Base-by-base conservation (phyloP, 2,113 vertebrate genomes). In the Macheiramphus alcinus region DNA sequence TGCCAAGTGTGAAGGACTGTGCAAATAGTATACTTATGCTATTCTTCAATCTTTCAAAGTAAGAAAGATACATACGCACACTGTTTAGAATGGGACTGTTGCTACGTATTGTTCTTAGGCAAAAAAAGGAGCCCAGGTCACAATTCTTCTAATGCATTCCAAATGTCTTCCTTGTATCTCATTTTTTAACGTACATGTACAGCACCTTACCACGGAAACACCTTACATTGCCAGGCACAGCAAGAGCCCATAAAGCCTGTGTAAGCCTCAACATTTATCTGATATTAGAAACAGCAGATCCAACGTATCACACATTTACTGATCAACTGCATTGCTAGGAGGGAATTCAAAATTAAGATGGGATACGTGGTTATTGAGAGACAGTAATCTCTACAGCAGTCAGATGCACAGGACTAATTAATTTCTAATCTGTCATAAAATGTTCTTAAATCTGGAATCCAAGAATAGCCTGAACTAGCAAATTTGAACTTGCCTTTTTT, bases 331-430 rank as follows among this genome's bases (percentile, higher is more conserved):
- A 94, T 67, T 71, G 71, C 92, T 82, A 45, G 27, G 27, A 47
- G 9, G 18, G 40, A 71, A 65, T 55, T 47, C 13, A 26, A 79
- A 94, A 94, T 92, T 86, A 86, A 95, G 78, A 92, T 72, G 88
- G 94, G 91, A 93, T 58, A 90, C 56, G 55, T 4, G 34, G 56
- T 86, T 93, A 94, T 55, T 82, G 91, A 95, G 76, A 86, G 59
- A 84, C 66, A 96, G 94, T 71, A 91, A 88, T 65, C 59, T 66
- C 81, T 95, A 76, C 11, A 55, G 84, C 85, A 95, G 58, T 94
- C 89, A 94, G 76, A 92, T 82, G 22, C 63, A 90, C 47, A 52
- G 63, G 71, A 78, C 43, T 96, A 96, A 97, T 94, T 95, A 86
- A 97, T 92, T 96, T 91, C 84, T 52, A 48, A 76, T 56, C 58